Evolutionary conservation across 2,113 vertebrate genomes (phyloP), one percentile per base, ranked within the genome.

Genomic region (Passer montanus): DNA sequence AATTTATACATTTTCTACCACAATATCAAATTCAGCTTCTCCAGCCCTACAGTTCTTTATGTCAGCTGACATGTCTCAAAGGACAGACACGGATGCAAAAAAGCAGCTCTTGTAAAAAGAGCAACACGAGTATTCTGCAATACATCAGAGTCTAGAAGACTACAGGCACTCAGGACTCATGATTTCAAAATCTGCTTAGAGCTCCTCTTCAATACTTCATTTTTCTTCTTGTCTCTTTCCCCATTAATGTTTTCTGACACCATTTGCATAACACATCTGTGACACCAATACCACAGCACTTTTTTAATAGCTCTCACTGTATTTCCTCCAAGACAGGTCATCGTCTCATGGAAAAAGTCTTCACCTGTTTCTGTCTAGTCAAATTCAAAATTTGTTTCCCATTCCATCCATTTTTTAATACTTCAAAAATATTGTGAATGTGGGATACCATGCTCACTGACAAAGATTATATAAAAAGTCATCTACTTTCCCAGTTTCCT

Each of bases 301-400:
- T 56, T 62, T 59, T 39, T 66, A 23, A 33, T 0, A 56, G 22
- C 0, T 0, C 30, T 59, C 16, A 26, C 19, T n/a, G 21, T 0
- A 0, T 24, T 89, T 72, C 35, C 66, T 58, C 19, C 22, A 78
- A 55, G 16, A 12, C 10, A 68, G 30, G 13, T 56, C 39, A 82
- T 2, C 6, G 26, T 46, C 44, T 74, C n/a, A 66, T 0, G 3
- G 35, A 11, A 50, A 17, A 81, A 44, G 21, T 22, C 46, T 89
- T 86, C 30, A 77, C 2, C 26, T 41, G 6, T 23, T 94, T 81
- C 37, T 52, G 8, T 9, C 41, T 35, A 70, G 44, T 7, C 30
- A 50, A 92, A 70, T 22, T 69, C 33, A 24, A 56, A 47, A 52
- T 49, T 60, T 41, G 10, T 77, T 76, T 77, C 41, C 28, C 19